Evolutionary conservation across 2,113 vertebrate species (phyloP).

Genomic region (Serinus canaria): DNA sequence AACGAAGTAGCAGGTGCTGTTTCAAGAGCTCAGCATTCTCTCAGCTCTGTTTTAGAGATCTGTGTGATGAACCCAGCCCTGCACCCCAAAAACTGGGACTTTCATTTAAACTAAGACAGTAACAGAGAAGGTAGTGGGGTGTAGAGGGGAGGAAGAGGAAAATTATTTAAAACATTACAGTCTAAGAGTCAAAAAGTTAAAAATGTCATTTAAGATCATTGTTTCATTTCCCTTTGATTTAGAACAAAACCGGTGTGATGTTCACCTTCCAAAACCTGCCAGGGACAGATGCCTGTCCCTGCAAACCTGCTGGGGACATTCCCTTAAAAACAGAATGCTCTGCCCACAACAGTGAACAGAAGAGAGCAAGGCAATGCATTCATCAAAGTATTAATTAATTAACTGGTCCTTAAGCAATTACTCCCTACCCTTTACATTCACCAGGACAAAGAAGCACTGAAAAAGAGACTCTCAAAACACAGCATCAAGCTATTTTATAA

Average conservation of each 20-base stretch:
- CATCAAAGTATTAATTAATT: not conserved
- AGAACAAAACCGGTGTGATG: not conserved
- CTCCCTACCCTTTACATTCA: not conserved
- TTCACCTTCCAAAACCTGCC: not conserved
- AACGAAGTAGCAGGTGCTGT: not conserved
- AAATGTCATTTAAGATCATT: not conserved
- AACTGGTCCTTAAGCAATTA: not conserved
- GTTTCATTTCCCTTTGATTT: not conserved
- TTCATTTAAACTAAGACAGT: not conserved
- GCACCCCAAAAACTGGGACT: fast-evolving
- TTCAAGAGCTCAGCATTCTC: not conserved
- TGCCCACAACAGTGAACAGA: not conserved
- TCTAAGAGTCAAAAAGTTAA: not conserved
- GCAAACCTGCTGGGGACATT: not conserved
- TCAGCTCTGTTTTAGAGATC: not conserved
- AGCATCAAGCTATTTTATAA: not conserved
- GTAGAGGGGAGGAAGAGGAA: not conserved
- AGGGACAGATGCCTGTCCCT: not conserved
- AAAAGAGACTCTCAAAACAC: not conserved
- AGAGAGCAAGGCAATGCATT: not conserved
- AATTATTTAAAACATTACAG: not conserved
- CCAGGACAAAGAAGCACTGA: not conserved
- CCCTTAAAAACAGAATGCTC: not conserved
- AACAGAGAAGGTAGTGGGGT: not conserved
- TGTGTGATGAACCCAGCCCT: not conserved